These are phyloP conservation scores for Teinopalpus imperialis DNA, from an alignment of 2,888 invertebrate genomes.

Conservation along the genomic window DNA sequence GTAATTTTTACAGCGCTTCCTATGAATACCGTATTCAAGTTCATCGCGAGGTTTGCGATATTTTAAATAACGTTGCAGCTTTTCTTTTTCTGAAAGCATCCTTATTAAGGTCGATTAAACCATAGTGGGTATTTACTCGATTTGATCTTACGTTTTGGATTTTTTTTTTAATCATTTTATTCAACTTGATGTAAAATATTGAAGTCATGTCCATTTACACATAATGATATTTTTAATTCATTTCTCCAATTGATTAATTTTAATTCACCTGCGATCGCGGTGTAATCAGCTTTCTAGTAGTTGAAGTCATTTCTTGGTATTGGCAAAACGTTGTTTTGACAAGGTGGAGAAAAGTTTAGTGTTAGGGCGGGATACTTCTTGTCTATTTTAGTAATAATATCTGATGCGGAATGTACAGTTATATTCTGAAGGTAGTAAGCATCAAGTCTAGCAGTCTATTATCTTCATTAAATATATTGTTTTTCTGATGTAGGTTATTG, in stretches of 20 bases:
- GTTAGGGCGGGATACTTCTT: background rate
- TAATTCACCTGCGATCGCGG: no score
- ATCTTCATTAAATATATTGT: background rate
- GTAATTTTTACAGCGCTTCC: background rate
- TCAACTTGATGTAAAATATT: no score
- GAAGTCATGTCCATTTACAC: no score
- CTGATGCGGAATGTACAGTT: background rate
- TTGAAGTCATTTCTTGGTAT: background rate
- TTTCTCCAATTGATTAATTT: no score
- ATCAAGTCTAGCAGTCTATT: slow-evolving; percentile 3
- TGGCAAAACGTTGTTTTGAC: background rate
- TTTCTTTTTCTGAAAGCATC: background rate
- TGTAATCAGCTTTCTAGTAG: slow-evolving; percentile 1
- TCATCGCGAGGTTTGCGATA: background rate
- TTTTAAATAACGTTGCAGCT: background rate
- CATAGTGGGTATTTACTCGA: no score
- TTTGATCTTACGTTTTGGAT: no score
- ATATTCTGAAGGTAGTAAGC: background rate
- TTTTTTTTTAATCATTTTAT: no score
- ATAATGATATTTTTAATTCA: no score
- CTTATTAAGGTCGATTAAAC: no score
- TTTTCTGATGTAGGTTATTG: background rate
- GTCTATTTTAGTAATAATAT: background rate
- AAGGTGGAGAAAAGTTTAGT: background rate
- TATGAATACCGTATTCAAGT: background rate